Conservation (phyloP, 2,113 vertebrate species). For the Psilopogon haemacephalus region DNA sequence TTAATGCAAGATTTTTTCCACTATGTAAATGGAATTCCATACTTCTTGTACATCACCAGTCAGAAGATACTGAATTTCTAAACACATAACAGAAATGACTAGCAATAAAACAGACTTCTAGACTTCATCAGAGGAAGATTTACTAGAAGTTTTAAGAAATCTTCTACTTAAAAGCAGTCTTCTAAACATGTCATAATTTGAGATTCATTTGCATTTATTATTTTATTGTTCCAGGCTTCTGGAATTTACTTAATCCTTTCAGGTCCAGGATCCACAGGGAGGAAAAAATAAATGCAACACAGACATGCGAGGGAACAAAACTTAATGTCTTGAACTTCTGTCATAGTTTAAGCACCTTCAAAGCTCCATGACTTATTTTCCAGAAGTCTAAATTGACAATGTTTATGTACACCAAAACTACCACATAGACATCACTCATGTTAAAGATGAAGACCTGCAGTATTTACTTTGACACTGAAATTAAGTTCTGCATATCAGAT, state of each 20-base stretch:
- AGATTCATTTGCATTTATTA: background rate
- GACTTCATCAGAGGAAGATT: background rate
- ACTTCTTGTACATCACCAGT: background rate
- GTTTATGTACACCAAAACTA: background rate
- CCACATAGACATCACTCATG: background rate
- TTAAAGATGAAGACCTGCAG: background rate
- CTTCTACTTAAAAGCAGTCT: background rate
- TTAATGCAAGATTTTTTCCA: background rate
- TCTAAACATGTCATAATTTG: accelerated
- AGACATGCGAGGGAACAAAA: background rate
- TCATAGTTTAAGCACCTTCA: background rate
- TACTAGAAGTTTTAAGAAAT: background rate
- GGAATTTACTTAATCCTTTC: background rate
- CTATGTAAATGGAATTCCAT: background rate
- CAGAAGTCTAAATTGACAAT: background rate
- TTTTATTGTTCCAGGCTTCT: background rate
- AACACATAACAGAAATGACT: background rate
- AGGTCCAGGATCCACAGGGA: background rate
- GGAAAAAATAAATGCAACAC: background rate
- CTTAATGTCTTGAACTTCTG: background rate
- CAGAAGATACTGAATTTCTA: background rate
- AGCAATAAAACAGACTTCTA: background rate
- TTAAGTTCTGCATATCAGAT: background rate
- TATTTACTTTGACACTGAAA: background rate
- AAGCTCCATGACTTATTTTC: background rate